A percentile compares a stretch with the other conserved stretches of the same genome.
Evolutionary conservation across 2,888 invertebrate species (phyloP).

Genomic region (Sphaerophoria taeniata): DNA sequence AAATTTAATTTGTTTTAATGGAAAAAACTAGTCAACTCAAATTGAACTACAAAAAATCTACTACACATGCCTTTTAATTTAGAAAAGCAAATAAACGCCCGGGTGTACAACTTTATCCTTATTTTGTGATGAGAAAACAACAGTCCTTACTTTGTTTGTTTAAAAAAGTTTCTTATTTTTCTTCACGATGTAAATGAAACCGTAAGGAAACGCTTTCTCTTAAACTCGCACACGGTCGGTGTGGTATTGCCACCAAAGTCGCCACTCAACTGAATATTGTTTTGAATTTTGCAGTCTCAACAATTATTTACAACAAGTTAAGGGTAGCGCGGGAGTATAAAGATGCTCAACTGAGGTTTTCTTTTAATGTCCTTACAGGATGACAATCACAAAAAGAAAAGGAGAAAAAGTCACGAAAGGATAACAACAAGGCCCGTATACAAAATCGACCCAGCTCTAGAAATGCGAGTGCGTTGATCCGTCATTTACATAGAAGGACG

Average conservation of each 20-base stretch:
- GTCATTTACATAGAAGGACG: no score
- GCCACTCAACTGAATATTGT: conserved; percentile 62
- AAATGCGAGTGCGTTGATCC: not conserved
- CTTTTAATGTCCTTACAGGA: conserved; percentile 25
- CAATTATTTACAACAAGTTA: conserved; percentile 22
- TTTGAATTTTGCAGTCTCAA: conserved; percentile 54
- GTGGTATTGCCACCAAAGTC: conserved; percentile 51
- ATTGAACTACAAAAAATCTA: not conserved
- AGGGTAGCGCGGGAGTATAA: conserved; percentile 13
- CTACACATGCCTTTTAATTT: not conserved
- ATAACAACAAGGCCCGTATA: conserved; percentile 31
- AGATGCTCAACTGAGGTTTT: conserved; percentile 53
- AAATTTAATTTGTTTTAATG: not conserved
- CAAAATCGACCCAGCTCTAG: not conserved
- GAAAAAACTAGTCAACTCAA: not conserved
- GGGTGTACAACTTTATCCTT: no score
- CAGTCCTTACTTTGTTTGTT: no score
- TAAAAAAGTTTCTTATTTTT: not conserved
- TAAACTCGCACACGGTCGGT: conserved; percentile 10
- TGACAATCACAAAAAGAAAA: conserved; percentile 46
- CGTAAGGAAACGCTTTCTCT: not conserved
- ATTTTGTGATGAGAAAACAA: no score
- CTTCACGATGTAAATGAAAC: not conserved
- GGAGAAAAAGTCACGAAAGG: conserved; percentile 59
- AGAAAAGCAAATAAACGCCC: not conserved